Percentiles rank a stretch among this genome's conserved stretches.
Conservation (phyloP, 1,140 invertebrate species). For the Drosophila pallidifrons region DNA sequence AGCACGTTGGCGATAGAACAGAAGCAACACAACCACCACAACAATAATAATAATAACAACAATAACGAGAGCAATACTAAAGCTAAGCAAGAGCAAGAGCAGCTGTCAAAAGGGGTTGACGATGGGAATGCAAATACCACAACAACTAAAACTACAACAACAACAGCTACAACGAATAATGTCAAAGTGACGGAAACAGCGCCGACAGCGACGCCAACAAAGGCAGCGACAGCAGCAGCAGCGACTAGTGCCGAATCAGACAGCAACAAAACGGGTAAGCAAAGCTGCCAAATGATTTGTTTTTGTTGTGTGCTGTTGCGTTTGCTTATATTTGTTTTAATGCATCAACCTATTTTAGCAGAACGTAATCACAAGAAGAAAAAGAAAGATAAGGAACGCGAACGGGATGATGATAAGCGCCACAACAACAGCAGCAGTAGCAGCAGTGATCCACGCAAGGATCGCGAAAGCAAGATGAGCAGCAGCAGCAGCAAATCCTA, state of each 20-base stretch:
- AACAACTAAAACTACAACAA: constrained; percentile 33
- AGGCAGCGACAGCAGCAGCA: constrained; percentile 23
- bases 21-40: constrained; percentile 26
- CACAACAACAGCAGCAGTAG: constrained; percentile 42
- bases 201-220: constrained; percentile 18
- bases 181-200: constrained; percentile 46
- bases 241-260: constrained; percentile 34
- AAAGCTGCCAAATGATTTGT: constrained; percentile 42
- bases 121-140: constrained; percentile 66
- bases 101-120: constrained; percentile 47
- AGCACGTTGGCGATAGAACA: constrained; percentile 30
- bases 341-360: constrained; percentile 34
- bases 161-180: constrained; percentile 43
- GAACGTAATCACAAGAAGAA: constrained; percentile 78
- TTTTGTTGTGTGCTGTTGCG: constrained; percentile 8
- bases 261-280: constrained; percentile 71
- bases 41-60: constrained; percentile 19
- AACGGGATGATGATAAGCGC: constrained; percentile 71
- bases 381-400: constrained; percentile 78
- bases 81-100: constrained; percentile 29
- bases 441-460: constrained; percentile 39
- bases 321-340: constrained; percentile 36
- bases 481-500: constrained; percentile 51
- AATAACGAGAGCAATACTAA: constrained; percentile 32
- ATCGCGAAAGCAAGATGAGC: constrained; percentile 28